These are phyloP conservation scores for Uria lomvia DNA, from an alignment of 2,113 vertebrate species.

Conservation along the genomic window DNA sequence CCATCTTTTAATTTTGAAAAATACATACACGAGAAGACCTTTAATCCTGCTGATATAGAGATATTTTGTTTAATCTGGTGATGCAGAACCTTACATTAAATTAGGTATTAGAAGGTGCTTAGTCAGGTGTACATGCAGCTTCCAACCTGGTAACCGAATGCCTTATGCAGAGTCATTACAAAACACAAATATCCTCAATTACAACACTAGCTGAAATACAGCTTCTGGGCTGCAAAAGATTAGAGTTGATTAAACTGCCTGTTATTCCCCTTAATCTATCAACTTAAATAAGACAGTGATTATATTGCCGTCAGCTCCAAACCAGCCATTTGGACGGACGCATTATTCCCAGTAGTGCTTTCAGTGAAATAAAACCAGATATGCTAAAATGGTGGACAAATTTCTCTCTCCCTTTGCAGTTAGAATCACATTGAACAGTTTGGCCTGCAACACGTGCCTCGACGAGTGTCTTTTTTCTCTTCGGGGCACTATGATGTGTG, in stretches of 20 bases:
- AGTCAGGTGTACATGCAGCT: neutral
- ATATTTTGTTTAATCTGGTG: neutral
- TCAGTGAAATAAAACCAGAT: constrained; percentile 47
- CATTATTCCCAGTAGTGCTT: constrained; percentile 29
- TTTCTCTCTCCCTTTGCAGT: constrained; percentile 15
- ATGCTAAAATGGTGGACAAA: constrained; percentile 18
- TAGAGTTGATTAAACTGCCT: constrained; percentile 32
- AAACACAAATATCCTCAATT: neutral
- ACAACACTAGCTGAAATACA: neutral
- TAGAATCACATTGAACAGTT: neutral
- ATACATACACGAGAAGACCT: neutral
- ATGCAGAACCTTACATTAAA: neutral
- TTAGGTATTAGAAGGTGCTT: neutral
- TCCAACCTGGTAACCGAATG: neutral
- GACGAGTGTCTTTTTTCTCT: neutral
- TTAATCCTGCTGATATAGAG: neutral
- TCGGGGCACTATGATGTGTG: neutral
- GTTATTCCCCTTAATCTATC: neutral
- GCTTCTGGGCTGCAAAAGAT: constrained; percentile 34
- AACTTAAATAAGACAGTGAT: neutral
- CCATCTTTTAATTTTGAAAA: neutral
- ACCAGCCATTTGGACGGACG: constrained; percentile 47
- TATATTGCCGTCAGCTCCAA: neutral
- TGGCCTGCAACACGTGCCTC: neutral
- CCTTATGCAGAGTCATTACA: neutral